Evolutionary conservation across 2,888 invertebrate genomes (phyloP).

Genomic region (Venusia cambrica): DNA sequence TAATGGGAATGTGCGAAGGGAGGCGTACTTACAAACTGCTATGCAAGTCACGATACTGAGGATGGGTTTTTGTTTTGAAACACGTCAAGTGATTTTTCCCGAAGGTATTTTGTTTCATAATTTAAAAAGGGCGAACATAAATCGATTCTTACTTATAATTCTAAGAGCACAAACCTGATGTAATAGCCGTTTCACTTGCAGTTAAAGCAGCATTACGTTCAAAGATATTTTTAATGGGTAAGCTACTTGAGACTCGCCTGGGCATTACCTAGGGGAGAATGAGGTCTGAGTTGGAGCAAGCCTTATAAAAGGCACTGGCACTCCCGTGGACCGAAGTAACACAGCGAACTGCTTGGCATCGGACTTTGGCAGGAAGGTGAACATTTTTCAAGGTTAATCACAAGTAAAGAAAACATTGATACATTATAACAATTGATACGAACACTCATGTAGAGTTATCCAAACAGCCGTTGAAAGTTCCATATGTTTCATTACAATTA

Average conservation of each 20-base stretch:
- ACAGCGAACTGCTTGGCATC: no score
- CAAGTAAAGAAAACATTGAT: constrained; percentile 22
- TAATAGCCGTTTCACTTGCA: no score
- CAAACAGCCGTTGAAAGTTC: constrained; percentile 47
- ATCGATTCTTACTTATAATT: no score
- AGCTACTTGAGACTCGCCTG: no score
- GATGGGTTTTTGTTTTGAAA: constrained; percentile 22
- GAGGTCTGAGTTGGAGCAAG: no score
- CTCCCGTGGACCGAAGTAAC: no score
- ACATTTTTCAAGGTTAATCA: constrained; percentile 18
- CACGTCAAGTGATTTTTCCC: constrained; percentile 18
- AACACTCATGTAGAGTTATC: constrained; percentile 45
- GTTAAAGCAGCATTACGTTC: no score
- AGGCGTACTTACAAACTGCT: constrained; percentile 24
- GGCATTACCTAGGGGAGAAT: no score
- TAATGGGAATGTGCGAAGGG: constrained; percentile 47
- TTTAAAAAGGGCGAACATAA: constrained; percentile 2
- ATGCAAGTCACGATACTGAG: constrained; percentile 28
- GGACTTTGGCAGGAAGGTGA: no score
- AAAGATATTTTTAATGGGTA: no score
- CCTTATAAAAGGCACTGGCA: no score
- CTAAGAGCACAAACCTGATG: no score
- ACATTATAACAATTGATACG: constrained; percentile 25
- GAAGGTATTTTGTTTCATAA: constrained; percentile 20
- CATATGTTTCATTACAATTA: constrained; percentile 49